Percentiles rank a stretch among this genome's conserved stretches.
phyloP scores from a whole-genome alignment of 2,888 invertebrate genomes.

The Dinocampus coccinellae region DNA sequence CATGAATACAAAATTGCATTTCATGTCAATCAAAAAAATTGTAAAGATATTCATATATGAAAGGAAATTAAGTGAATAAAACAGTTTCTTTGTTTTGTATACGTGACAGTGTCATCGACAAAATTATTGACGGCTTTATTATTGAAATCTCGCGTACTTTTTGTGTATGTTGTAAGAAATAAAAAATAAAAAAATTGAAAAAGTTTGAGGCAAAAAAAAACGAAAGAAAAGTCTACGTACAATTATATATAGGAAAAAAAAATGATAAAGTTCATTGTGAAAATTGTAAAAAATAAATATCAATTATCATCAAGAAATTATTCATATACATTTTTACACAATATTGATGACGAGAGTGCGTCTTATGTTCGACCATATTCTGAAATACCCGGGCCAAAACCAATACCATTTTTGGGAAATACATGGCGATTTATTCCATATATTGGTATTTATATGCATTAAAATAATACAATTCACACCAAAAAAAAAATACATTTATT shows the following conservation, averaged over 20 bases:
- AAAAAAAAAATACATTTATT: not conserved
- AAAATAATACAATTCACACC: not conserved
- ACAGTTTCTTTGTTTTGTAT: too few relatives aligned
- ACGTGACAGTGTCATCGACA: too few relatives aligned
- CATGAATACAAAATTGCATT: not conserved
- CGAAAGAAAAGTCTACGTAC: not conserved
- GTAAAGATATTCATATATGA: not conserved
- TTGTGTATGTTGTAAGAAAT: too few relatives aligned
- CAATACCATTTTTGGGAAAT: conserved; percentile 81
- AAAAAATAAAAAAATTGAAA: not conserved
- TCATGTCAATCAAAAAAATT: not conserved
- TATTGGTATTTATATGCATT: conserved; percentile 71
- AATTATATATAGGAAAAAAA: not conserved
- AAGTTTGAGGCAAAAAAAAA: not conserved
- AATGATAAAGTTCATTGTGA: not conserved
- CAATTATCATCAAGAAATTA: not conserved
- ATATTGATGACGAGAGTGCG: conserved; percentile 29
- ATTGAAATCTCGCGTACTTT: too few relatives aligned
- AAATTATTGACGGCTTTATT: too few relatives aligned
- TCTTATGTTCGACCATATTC: conserved; percentile 70
- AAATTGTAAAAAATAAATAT: not conserved
- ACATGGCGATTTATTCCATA: conserved; percentile 84
- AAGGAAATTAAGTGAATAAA: too few relatives aligned
- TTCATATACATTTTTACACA: conserved; percentile 33
- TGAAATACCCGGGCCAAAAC: conserved; percentile 82